Evolutionary conservation across 2,113 vertebrate genomes (phyloP).

Genomic region (Shinisaurus crocodilurus): DNA sequence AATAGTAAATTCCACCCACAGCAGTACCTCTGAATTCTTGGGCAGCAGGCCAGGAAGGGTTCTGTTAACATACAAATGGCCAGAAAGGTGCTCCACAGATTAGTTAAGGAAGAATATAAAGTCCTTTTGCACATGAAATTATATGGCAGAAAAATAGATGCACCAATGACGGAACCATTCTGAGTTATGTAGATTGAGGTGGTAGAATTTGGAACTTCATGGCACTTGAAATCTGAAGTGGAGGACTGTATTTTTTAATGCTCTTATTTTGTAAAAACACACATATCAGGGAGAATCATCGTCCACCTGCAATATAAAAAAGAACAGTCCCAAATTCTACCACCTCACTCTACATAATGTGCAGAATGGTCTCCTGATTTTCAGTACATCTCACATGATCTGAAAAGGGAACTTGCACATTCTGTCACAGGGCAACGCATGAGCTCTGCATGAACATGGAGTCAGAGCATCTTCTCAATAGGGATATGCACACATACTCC

Average conservation of each 20-base stretch:
- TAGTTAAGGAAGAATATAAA: background rate
- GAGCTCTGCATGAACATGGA: background rate
- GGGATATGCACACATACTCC: background rate
- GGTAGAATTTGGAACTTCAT: background rate
- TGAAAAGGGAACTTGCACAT: background rate
- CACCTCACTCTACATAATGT: background rate
- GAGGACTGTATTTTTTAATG: background rate
- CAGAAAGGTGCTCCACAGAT: background rate
- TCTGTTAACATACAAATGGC: background rate
- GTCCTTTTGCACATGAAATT: background rate
- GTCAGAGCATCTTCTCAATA: background rate
- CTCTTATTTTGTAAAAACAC: background rate
- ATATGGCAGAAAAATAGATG: background rate
- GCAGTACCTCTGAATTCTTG: background rate
- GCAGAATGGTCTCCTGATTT: background rate
- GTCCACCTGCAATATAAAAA: no score
- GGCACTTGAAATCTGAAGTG: background rate
- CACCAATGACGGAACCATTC: background rate
- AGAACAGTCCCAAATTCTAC: background rate
- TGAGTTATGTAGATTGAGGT: background rate
- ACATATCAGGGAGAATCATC: background rate
- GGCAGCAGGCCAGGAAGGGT: background rate
- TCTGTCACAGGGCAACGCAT: background rate
- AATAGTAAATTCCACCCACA: no score
- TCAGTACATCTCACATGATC: background rate